phyloP scores from a whole-genome alignment of 2,888 invertebrate species.

The Dynastes maya region DNA sequence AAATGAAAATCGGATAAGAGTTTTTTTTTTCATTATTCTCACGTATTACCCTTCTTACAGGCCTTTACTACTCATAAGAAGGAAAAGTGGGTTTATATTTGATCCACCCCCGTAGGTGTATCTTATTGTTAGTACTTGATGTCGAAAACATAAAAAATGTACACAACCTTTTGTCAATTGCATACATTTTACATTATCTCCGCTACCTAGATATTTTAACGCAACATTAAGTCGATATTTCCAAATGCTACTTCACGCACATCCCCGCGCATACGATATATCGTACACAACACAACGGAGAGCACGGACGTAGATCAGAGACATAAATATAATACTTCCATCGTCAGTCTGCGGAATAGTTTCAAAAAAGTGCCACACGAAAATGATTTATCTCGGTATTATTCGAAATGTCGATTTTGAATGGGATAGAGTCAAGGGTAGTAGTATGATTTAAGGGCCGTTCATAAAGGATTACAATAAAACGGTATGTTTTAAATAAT shows the following conservation, averaged over 20 bases:
- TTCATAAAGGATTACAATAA: constrained; percentile 52
- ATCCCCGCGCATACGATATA: constrained; percentile 14
- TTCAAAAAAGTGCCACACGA: constrained; percentile 40
- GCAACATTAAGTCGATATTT: constrained; percentile 43
- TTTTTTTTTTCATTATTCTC: too few relatives aligned
- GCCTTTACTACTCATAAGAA: too few relatives aligned
- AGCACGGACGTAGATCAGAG: constrained; percentile 31
- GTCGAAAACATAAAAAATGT: background rate
- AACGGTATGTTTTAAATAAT: constrained; percentile 60
- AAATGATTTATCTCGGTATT: constrained; percentile 49
- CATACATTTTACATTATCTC: constrained; percentile 22
- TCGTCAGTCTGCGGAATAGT: constrained; percentile 29
- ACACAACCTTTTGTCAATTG: constrained; percentile 4
- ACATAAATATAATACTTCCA: constrained; percentile 44
- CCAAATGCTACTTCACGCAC: constrained; percentile 36
- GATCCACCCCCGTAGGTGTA: too few relatives aligned
- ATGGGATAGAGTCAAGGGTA: constrained; percentile 51
- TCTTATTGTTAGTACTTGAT: too few relatives aligned
- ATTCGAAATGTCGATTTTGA: constrained; percentile 49
- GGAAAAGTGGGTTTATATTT: too few relatives aligned
- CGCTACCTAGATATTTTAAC: constrained; percentile 40
- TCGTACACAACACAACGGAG: background rate
- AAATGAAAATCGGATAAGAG: too few relatives aligned
- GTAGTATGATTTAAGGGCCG: constrained; percentile 60
- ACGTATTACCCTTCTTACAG: too few relatives aligned